Conservation (phyloP, 2,797 vertebrate genomes). For the Sphenodon punctatus region DNA sequence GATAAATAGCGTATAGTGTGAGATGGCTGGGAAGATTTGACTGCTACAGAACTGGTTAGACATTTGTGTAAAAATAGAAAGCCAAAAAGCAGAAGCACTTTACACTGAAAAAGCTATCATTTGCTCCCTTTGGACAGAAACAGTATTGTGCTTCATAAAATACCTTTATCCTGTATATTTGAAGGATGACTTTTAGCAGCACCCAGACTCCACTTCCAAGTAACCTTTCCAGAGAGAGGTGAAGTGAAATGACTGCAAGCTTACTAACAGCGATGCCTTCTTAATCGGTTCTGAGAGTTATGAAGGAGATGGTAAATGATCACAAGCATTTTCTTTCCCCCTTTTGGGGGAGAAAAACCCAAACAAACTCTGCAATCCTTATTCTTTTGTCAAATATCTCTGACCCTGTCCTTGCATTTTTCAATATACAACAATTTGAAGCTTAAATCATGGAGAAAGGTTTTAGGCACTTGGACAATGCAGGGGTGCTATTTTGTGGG, state of each 20-base stretch:
- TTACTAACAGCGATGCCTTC: background rate
- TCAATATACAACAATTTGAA: conserved; percentile 2
- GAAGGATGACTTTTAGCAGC: background rate
- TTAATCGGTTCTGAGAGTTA: background rate
- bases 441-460: background rate
- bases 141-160: background rate
- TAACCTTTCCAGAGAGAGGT: background rate
- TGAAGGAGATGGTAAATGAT: background rate
- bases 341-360: too few relatives aligned
- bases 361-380: background rate
- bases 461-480: conserved; percentile 3
- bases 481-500: conserved; percentile 5
- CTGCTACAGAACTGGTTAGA: background rate
- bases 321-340: background rate
- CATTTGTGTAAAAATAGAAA: background rate
- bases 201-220: background rate
- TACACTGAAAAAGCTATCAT: background rate
- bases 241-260: background rate
- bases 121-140: background rate
- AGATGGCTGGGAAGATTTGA: background rate
- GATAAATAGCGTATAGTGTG: background rate
- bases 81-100: background rate
- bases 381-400: background rate
- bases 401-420: background rate
- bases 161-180: background rate